phyloP scores from a whole-genome alignment of 1,140 invertebrate species.

The Drosophila grimshawi region DNA sequence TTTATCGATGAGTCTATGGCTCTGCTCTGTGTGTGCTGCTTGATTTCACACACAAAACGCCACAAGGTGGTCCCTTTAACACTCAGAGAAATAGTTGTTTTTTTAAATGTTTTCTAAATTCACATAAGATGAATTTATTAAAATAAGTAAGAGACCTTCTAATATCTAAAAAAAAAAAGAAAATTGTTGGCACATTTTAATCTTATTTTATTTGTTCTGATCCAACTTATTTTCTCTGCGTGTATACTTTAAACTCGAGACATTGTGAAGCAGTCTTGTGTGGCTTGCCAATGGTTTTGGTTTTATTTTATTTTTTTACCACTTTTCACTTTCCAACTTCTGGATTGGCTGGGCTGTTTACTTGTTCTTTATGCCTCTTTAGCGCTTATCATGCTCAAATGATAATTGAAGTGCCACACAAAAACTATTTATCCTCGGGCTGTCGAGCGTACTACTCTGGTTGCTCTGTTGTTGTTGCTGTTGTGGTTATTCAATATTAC shows the following conservation, averaged over 20 bases:
- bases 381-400: constrained; percentile 83
- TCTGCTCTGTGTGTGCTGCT: constrained; percentile 34
- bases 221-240: not conserved
- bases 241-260: constrained; percentile 18
- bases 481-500: constrained; percentile 82
- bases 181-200: too few relatives aligned
- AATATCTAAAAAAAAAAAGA: too few relatives aligned
- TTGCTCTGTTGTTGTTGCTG: constrained; percentile 45
- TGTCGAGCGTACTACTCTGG: constrained; percentile 59
- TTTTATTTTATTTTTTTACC: constrained; percentile 43
- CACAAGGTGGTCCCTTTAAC: constrained; percentile 55
- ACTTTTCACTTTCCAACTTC: constrained; percentile 57
- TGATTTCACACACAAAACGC: constrained; percentile 51
- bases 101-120: too few relatives aligned
- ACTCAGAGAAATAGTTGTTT: not conserved
- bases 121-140: too few relatives aligned
- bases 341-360: constrained; percentile 42
- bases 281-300: constrained; percentile 61
- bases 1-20: constrained; percentile 13
- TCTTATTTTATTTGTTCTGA: too few relatives aligned
- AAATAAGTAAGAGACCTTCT: too few relatives aligned
- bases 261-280: constrained; percentile 62
- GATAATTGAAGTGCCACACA: constrained; percentile 80
- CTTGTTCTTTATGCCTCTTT: constrained; percentile 69
- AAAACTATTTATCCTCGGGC: constrained; percentile 81